Percentiles rank a stretch among this genome's conserved stretches.
phyloP scores from a whole-genome alignment of 2,888 invertebrate genomes.

The Spodoptera picta region DNA sequence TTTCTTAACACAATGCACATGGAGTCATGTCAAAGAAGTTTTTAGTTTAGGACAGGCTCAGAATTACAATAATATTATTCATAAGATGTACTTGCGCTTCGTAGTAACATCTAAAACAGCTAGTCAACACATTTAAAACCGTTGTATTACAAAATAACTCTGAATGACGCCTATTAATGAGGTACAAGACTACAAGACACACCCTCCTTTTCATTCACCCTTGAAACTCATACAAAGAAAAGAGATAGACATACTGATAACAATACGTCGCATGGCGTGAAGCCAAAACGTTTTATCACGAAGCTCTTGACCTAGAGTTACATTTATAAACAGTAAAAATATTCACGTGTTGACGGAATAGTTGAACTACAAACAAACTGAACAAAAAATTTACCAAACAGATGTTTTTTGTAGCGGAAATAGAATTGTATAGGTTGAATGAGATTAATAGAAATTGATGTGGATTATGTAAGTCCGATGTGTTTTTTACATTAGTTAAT shows the following conservation, averaged over 20 bases:
- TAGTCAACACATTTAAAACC: slow-evolving; percentile 46
- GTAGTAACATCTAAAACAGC: slow-evolving; percentile 31
- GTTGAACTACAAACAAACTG: slow-evolving; percentile 54
- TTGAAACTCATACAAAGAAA: slow-evolving; percentile 28
- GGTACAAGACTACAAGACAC: slow-evolving; percentile 42
- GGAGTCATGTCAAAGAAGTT: slow-evolving; percentile 29
- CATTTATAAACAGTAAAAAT: slow-evolving; percentile 68
- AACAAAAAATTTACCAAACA: slow-evolving; percentile 38
- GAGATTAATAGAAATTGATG: slow-evolving; percentile 9
- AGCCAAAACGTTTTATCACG: slow-evolving; percentile 71
- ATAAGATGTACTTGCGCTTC: slow-evolving; percentile 30
- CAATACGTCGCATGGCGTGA: slow-evolving; percentile 61
- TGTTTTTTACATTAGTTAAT: too few species aligned
- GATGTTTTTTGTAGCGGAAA: slow-evolving; percentile 35
- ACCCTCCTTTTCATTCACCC: slow-evolving; percentile 33
- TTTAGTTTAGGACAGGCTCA: slow-evolving; percentile 25
- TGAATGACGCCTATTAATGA: slow-evolving; percentile 49
- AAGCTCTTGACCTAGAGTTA: slow-evolving; percentile 81
- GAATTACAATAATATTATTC: slow-evolving; percentile 42
- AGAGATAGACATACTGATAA: slow-evolving; percentile 48
- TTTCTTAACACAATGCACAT: slow-evolving; percentile 24
- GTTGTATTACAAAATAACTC: slow-evolving; percentile 54
- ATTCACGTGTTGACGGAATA: slow-evolving; percentile 57
- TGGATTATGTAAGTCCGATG: too few species aligned
- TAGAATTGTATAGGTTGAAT: slow-evolving; percentile 15